Percentiles rank a stretch among this genome's conserved stretches.
Conservation (phyloP, 2,888 invertebrate species). For the Macrosoma leucophasiata region DNA sequence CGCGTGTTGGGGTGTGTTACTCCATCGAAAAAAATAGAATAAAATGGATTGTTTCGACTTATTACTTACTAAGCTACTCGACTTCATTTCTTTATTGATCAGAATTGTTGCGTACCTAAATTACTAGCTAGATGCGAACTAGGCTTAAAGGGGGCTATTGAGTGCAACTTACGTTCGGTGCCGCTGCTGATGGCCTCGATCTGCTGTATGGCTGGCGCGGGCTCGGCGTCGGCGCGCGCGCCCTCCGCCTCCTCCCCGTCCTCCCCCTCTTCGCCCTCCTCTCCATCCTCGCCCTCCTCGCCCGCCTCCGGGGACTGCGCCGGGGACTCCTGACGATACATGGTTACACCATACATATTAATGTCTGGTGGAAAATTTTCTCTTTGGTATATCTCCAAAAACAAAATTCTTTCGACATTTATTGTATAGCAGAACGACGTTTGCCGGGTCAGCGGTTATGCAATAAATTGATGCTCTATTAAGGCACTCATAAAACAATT, state of each 20-base stretch:
- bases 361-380: no score
- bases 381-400: no score
- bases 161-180: conserved; percentile 71
- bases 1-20: no score
- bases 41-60: no score
- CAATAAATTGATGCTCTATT: no score
- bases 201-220: conserved; percentile 65
- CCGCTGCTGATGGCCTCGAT: conserved; percentile 87
- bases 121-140: background rate
- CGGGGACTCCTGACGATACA: conserved; percentile 72
- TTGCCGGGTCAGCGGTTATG: no score
- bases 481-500: no score
- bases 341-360: background rate
- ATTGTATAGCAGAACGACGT: no score
- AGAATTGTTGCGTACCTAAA: no score
- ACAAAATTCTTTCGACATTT: background rate
- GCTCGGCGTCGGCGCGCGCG: conserved; percentile 43
- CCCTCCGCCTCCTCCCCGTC: conserved; percentile 26
- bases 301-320: conserved; percentile 68
- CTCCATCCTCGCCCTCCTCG: conserved; percentile 42
- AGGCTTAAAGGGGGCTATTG: background rate
- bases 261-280: conserved; percentile 31
- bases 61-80: no score
- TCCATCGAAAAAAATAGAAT: no score
- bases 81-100: no score